These are phyloP conservation scores for Augiades crinisus DNA, from an alignment of 2,888 invertebrate genomes.

Conservation along the genomic window DNA sequence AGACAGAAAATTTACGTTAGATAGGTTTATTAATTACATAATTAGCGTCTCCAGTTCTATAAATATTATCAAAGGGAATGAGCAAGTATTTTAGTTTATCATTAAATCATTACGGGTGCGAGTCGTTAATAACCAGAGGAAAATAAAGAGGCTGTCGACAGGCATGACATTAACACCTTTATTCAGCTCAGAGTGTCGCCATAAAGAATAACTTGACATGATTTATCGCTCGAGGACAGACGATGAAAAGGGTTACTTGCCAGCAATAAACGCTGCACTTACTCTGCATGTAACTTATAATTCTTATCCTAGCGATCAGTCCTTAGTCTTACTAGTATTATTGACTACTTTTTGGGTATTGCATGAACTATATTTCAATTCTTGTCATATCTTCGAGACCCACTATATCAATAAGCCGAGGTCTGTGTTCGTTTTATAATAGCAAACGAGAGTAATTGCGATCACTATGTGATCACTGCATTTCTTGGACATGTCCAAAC, in stretches of 20 bases:
- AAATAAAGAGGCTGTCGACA: conserved; percentile 48
- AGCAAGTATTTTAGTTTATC: conserved; percentile 32
- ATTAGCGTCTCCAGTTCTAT: conserved; percentile 3
- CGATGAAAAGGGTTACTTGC: conserved; percentile 27
- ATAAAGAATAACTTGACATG: conserved; percentile 54
- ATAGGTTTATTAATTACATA: background rate
- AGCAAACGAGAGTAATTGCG: no score
- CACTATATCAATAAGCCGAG: no score
- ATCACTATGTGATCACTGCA: no score
- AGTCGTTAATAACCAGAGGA: conserved; percentile 47
- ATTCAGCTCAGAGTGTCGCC: conserved; percentile 42
- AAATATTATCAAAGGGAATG: conserved; percentile 7
- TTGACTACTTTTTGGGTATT: no score
- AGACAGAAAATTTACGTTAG: background rate
- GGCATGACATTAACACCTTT: conserved; percentile 59
- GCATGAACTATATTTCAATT: no score
- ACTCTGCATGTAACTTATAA: no score
- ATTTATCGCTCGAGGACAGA: conserved; percentile 44
- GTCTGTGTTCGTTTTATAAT: no score
- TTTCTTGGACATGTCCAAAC: no score
- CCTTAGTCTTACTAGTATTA: no score
- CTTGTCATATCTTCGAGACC: no score
- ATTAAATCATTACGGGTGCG: conserved; percentile 46
- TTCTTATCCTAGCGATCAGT: background rate
- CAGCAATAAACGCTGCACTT: background rate